Conservation (phyloP, 2,113 vertebrate species). For the Odontesthes bonariensis region DNA sequence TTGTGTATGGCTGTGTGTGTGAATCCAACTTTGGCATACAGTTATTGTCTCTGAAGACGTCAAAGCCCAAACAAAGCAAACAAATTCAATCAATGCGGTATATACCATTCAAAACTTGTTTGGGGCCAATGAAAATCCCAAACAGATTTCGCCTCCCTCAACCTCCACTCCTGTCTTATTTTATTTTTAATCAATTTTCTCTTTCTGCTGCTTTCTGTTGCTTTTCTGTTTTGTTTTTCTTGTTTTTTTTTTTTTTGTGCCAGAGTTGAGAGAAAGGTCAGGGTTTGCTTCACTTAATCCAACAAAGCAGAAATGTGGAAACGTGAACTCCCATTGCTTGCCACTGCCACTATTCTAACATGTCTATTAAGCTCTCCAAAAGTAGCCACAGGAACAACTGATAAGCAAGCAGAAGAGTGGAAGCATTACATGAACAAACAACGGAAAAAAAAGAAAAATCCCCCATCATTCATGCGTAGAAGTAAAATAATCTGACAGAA, state of each 20-base stretch:
- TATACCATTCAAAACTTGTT: neutral
- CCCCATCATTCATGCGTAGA: slow-evolving; percentile 1
- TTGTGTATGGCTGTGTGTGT: slow-evolving; percentile 25
- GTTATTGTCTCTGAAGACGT: slow-evolving; percentile 31
- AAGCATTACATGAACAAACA: slow-evolving; percentile 43
- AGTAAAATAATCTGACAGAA: slow-evolving; percentile 45
- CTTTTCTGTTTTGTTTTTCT: slow-evolving; percentile 12
- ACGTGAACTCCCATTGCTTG: slow-evolving; percentile 43
- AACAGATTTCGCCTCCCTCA: neutral
- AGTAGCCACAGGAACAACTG: slow-evolving; percentile 51
- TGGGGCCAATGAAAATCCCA: slow-evolving; percentile 20
- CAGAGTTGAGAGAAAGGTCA: slow-evolving; percentile 59
- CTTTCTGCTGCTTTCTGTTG: neutral
- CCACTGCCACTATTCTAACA: slow-evolving; percentile 29
- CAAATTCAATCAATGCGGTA: neutral
- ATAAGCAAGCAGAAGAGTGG: slow-evolving; percentile 22
- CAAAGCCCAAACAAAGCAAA: slow-evolving; percentile 41
- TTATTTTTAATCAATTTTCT: too few relatives aligned
- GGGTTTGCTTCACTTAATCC: slow-evolving; percentile 68
- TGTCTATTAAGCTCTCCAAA: slow-evolving; percentile 38
- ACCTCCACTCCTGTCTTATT: too few relatives aligned
- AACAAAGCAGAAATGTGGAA: slow-evolving; percentile 65
- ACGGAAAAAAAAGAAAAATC: neutral
- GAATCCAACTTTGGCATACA: slow-evolving; percentile 32
- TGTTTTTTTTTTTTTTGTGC: slow-evolving; percentile 50